Evolutionary conservation across 2,113 vertebrate species (phyloP), one percentile per base, ranked within the genome.

Genomic region (Chaetodon auriga): DNA sequence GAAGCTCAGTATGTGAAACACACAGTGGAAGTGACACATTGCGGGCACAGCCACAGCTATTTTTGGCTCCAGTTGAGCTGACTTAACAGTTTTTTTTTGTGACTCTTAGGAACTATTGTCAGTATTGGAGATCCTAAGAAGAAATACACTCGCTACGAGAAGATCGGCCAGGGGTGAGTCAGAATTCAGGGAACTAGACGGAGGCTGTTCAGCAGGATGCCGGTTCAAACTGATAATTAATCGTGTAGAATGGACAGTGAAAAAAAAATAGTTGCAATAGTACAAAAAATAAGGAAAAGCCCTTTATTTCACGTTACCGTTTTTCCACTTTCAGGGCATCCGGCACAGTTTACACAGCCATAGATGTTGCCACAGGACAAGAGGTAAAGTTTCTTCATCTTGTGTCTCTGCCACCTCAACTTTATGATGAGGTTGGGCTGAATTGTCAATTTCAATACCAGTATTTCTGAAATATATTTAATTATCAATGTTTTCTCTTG

Each of bases 91-190:
- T 6, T 55, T 30, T 30, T 4, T 45, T 21, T n/a, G 6, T 48
- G 15, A 46, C 55, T 79, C 55, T 51, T 58, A 95, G 98, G 97
- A 91, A 99, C 97, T 4, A 99, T 99, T 4, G 98, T 99, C 91
- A 99, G 97, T 43, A 96, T 99, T 81, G 98, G 98, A 0, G 98
- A 99, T 87, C 98, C 98, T 0, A 99, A 99, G 94, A 99, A 99
- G 95, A 99, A 99, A 90, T 99, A 99, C 82, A 98, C 97, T 0
- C 95, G 96, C 78, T 99, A 97, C 83, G 98, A 99, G 92, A 99
- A 99, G 95, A 99, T 99, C 54, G 98, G 98, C 83, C 98, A 99
- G 94, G 98, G 98, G 98, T 99, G 77, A 96, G 97, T 96, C n/a
- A 36, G 1, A 51, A 55, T 23, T 61, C 6, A 14, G 5, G 16